Percentiles rank a stretch among this genome's conserved stretches.
Conservation (phyloP, 2,797 vertebrate species). For the Naso thynnoides region DNA sequence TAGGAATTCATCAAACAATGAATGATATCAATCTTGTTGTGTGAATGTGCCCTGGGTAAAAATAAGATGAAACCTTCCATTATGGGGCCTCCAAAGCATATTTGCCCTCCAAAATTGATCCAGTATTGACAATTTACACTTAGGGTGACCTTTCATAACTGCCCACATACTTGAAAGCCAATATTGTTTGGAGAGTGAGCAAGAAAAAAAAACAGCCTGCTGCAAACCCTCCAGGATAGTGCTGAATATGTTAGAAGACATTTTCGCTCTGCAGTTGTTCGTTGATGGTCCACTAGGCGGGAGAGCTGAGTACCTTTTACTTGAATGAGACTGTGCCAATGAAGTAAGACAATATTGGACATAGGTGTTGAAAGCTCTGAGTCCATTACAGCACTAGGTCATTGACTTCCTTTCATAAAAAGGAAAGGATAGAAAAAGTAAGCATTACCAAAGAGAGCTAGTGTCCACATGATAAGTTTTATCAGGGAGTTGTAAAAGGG, state of each 20-base stretch:
- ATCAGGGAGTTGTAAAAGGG: conserved; percentile 52
- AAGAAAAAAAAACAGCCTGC: conserved; percentile 62
- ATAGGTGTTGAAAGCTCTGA: conserved; percentile 50
- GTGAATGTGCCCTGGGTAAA: conserved; percentile 82
- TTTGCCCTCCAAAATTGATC: conserved; percentile 84
- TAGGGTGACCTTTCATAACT: conserved; percentile 84
- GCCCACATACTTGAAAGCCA: conserved; percentile 81
- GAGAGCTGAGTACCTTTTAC: conserved; percentile 51
- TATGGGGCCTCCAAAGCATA: conserved; percentile 82
- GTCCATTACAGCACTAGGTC: conserved; percentile 53
- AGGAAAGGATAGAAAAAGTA: neutral
- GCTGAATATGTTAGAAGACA: conserved; percentile 64
- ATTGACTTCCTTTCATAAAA: conserved; percentile 56
- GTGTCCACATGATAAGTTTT: conserved; percentile 49
- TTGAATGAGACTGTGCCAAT: conserved; percentile 57
- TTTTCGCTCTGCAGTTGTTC: conserved; percentile 55
- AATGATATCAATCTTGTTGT: conserved; percentile 81
- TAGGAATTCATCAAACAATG: conserved; percentile 86
- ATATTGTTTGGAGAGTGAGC: conserved; percentile 75
- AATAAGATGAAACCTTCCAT: conserved; percentile 86
- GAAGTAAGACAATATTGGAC: conserved; percentile 55
- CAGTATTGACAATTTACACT: conserved; percentile 87
- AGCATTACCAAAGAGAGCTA: conserved; percentile 27
- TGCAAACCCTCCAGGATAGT: conserved; percentile 68
- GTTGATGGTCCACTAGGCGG: conserved; percentile 50